These are phyloP conservation scores for Eleutherodactylus coqui DNA, from an alignment of 2,797 vertebrate genomes.

Conservation along the genomic window DNA sequence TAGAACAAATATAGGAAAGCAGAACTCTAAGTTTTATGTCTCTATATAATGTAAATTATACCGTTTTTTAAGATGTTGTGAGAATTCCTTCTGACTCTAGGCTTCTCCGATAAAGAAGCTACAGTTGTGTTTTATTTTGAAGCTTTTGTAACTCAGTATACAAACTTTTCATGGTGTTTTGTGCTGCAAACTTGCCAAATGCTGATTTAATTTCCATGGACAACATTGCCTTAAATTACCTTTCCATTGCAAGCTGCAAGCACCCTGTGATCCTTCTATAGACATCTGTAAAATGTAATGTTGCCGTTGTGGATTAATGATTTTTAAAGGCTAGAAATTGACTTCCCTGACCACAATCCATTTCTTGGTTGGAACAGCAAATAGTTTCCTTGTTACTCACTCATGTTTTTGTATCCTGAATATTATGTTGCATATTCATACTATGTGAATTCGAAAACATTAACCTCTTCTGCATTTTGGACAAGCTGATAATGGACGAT, in stretches of 20 bases:
- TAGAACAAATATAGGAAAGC: neutral
- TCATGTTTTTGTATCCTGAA: conserved; percentile 59
- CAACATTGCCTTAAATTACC: conserved; percentile 63
- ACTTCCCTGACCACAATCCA: conserved; percentile 59
- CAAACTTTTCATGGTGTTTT: conserved; percentile 51
- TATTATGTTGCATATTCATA: conserved; percentile 55
- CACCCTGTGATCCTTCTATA: conserved; percentile 61
- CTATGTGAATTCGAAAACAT: conserved; percentile 35
- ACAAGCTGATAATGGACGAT: neutral
- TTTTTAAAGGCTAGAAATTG: conserved; percentile 68
- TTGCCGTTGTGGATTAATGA: conserved; percentile 65
- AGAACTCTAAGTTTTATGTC: neutral
- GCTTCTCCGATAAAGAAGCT: neutral
- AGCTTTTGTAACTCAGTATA: conserved; percentile 38
- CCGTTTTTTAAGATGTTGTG: neutral
- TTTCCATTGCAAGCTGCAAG: conserved; percentile 33
- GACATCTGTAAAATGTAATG: conserved; percentile 66
- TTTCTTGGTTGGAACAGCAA: conserved; percentile 64
- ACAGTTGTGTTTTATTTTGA: conserved; percentile 21
- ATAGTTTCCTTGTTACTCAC: conserved; percentile 63
- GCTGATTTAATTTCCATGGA: conserved; percentile 53
- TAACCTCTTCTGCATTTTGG: conserved; percentile 38
- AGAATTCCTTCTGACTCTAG: neutral
- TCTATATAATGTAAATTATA: neutral
- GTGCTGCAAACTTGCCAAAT: conserved; percentile 44